Conservation (phyloP, 30 jellyfish, hydroid and myxozoan species). For the Calvadosia cruxmelitensis region DNA sequence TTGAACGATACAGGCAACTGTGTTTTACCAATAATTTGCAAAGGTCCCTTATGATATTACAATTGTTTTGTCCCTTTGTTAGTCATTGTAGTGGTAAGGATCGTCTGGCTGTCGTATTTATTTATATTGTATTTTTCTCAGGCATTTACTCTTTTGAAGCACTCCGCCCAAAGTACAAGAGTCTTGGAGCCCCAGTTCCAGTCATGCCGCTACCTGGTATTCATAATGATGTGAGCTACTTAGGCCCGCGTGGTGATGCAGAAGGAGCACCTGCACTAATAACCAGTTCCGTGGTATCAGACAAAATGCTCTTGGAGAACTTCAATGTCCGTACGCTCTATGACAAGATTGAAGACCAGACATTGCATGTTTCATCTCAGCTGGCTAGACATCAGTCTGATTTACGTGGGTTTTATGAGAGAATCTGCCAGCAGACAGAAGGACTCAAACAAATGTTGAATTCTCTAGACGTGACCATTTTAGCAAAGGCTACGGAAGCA, state of each 20-base stretch:
- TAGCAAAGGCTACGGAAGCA: constrained; percentile 76
- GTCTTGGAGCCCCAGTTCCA: constrained; percentile 95
- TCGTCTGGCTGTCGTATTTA: not conserved
- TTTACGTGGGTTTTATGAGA: constrained; percentile 86
- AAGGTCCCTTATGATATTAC: no score
- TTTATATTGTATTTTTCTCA: constrained; percentile 7
- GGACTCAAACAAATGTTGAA: constrained; percentile 85
- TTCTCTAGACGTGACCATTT: constrained; percentile 61
- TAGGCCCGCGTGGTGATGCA: constrained; percentile 80
- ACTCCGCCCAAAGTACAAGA: constrained; percentile 81
- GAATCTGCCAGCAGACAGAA: constrained; percentile 93
- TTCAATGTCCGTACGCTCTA: constrained; percentile 89
- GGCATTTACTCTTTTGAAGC: constrained; percentile 74
- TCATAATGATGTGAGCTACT: constrained; percentile 37
- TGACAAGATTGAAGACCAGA: constrained; percentile 95
- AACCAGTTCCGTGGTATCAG: not conserved
- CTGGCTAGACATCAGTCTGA: constrained; percentile 93
- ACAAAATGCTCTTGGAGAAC: constrained; percentile 77
- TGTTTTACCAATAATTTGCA: no score
- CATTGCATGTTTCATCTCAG: constrained; percentile 88
- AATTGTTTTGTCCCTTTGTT: no score
- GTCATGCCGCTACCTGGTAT: constrained; percentile 94
- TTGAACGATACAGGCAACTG: no score
- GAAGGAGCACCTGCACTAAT: constrained; percentile 46
- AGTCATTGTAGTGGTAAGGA: not conserved